Base-by-base conservation (phyloP, 2,797 vertebrate genomes). In the Alfaro cultratus region DNA sequence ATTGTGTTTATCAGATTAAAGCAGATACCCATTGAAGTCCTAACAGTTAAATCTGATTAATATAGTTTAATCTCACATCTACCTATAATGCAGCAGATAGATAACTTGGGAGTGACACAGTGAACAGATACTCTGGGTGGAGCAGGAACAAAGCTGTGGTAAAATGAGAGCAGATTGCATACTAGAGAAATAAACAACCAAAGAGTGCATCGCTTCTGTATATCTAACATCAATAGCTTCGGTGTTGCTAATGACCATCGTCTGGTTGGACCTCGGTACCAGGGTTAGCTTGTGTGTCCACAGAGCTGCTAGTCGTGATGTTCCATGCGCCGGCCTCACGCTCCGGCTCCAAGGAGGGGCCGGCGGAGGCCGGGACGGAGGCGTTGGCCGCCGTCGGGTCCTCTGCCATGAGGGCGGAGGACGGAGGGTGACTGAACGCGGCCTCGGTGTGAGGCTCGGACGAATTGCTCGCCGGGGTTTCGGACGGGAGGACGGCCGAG, bases 301-400 rank as follows among this genome's bases (percentile, higher is more conserved):
- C 62, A 1, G 85, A 72, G 77, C 47, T 75, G 64, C 81, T 82
- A 16, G 76, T 76, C 2, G 91, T 92, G 88, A 80, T 75, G 89
- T 93, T 93, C 83, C 83, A 86, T 51, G 5, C 51, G 55, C 41
- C 64, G 0, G 60, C 74, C 0, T 89, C 87, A 1, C 71, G 76
- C 73, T 79, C 86, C 21, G 77, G 79, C 62, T 88, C 88, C 81
- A 81, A 57, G 7, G 91, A 89, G 0, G 86, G 89, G 53, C 73
- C 77, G 39, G 4, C 70, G 0, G 84, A 81, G 74, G 47, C 18
- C 1, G 80, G 64, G 11, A 77, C 71, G 0, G 90, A 81, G 9
- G 85, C 76, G 86, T 92, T 91, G 85, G 78, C 39, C 12, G 26
- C 12, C 0, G 86, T 53, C 0, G 39, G 79, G 68, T 86, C 89